Conservation (phyloP, 2,113 vertebrate species). For the Petromus typicus region DNA sequence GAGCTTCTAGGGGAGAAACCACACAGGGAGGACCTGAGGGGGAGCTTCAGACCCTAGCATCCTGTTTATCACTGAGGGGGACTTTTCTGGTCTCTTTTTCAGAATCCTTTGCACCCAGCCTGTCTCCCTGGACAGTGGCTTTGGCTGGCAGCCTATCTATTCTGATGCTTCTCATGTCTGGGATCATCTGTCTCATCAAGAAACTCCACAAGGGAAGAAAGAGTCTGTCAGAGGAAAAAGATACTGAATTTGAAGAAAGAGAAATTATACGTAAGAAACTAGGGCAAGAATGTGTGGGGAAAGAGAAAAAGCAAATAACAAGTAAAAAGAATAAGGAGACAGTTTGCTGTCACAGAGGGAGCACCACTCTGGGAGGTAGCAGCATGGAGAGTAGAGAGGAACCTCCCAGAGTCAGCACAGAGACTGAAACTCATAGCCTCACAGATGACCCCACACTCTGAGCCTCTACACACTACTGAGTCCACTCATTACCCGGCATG, state of each 20-base stretch:
- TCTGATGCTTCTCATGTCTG: background rate
- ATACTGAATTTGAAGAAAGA: slow-evolving; percentile 33
- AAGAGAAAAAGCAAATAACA: background rate
- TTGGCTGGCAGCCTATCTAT: background rate
- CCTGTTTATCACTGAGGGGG: background rate
- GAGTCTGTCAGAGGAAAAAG: background rate
- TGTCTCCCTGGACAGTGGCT: slow-evolving; percentile 3
- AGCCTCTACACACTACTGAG: background rate
- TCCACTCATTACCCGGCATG: background rate
- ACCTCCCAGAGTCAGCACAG: accelerated
- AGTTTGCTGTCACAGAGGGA: background rate
- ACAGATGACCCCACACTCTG: too few relatives aligned
- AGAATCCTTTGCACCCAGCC: slow-evolving; percentile 45
- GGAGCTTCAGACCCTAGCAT: background rate
- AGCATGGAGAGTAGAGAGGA: background rate
- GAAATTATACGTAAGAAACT: slow-evolving; percentile 41
- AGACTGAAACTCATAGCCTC: accelerated
- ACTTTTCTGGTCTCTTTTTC: background rate
- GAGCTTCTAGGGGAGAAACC: background rate
- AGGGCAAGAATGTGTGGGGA: background rate
- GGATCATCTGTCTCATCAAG: slow-evolving; percentile 17
- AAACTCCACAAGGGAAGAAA: slow-evolving; percentile 44
- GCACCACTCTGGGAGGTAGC: background rate
- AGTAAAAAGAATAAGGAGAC: background rate
- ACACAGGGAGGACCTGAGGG: accelerated